Conservation (phyloP, 2,888 invertebrate species). For the Hemicrepidius hirtus region DNA sequence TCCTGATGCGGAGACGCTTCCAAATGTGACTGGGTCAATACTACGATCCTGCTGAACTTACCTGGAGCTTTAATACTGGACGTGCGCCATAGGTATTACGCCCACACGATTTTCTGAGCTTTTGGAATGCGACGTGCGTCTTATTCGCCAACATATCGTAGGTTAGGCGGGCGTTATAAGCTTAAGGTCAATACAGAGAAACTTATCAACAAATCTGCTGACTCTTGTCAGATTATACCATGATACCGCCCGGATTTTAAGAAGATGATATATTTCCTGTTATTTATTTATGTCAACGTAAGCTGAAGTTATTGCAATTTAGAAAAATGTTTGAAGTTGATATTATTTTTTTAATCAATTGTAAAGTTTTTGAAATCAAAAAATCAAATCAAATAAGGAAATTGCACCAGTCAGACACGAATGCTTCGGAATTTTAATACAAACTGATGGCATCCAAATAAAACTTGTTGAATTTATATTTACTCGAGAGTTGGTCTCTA, state of each 20-base stretch:
- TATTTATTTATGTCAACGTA: not conserved
- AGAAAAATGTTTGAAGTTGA: no score
- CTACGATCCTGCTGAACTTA: conserved; percentile 63
- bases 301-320: no score
- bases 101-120: conserved; percentile 54
- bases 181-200: conserved; percentile 32
- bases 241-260: no score
- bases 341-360: not conserved
- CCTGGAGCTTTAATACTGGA: conserved; percentile 63
- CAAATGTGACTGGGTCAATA: conserved; percentile 71
- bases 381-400: conserved; percentile 2
- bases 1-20: conserved; percentile 68
- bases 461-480: conserved; percentile 37
- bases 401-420: not conserved
- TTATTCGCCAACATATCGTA: conserved; percentile 27
- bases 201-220: conserved; percentile 48
- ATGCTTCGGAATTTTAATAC: not conserved
- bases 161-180: conserved; percentile 52
- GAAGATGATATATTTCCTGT: not conserved
- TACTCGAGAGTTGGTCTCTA: conserved; percentile 2
- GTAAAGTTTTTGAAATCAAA: not conserved
- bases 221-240: conserved; percentile 15
- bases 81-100: conserved; percentile 62
- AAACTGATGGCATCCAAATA: conserved; percentile 31
- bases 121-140: conserved; percentile 51